phyloP scores from a whole-genome alignment of 2,888 invertebrate species.

The Hydrotaea diabolus region DNA sequence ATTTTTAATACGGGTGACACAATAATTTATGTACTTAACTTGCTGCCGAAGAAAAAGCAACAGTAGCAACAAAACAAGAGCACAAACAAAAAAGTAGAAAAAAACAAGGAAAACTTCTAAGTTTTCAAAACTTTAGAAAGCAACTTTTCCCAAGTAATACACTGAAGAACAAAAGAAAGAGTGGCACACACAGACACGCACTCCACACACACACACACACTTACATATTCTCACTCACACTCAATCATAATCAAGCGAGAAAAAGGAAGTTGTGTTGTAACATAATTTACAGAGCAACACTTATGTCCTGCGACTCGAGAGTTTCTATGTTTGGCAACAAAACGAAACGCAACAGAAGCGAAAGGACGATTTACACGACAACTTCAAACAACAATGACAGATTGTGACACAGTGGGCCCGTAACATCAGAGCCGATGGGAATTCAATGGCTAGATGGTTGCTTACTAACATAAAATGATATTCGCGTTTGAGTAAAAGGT shows the following conservation, averaged over 20 bases:
- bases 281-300: constrained; percentile 61
- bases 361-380: background rate
- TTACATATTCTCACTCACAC: too few relatives aligned
- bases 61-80: constrained; percentile 1
- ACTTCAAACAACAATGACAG: background rate
- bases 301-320: constrained; percentile 47
- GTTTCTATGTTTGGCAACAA: constrained; percentile 53
- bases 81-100: background rate
- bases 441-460: too few relatives aligned
- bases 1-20: constrained; percentile 32
- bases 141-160: constrained; percentile 7
- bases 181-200: background rate
- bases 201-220: background rate
- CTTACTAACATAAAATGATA: too few relatives aligned
- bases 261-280: constrained; percentile 62
- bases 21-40: constrained; percentile 38
- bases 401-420: background rate
- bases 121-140: background rate
- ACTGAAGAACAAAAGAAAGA: background rate
- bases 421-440: background rate
- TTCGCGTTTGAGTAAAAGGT: too few relatives aligned
- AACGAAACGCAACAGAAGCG: constrained; percentile 26
- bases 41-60: background rate
- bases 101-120: constrained; percentile 17
- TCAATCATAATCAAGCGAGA: constrained; percentile 7